These are phyloP conservation scores for Balearica regulorum DNA, from an alignment of 2,797 vertebrate species.

Conservation along the genomic window DNA sequence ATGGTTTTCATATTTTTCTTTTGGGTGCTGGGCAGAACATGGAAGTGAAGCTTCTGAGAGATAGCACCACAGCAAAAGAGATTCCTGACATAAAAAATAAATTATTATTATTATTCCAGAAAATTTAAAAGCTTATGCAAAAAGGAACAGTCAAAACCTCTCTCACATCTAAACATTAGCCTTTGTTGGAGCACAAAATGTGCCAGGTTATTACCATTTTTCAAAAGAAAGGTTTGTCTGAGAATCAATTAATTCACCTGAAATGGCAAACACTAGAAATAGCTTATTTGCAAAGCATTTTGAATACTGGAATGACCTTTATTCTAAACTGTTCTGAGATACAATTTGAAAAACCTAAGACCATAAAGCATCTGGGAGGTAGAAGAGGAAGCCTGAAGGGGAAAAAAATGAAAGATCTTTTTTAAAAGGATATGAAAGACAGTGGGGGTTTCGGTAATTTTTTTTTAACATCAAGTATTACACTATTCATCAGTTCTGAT, in stretches of 20 bases:
- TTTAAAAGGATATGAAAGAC: neutral
- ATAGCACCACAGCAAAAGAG: neutral
- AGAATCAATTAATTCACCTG: neutral
- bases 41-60: neutral
- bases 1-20: neutral
- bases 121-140: neutral
- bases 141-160: neutral
- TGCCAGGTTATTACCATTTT: neutral
- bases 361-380: neutral
- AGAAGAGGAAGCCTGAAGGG: neutral
- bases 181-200: neutral
- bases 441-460: neutral
- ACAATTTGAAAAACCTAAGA: neutral
- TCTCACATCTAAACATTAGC: neutral
- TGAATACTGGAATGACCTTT: neutral
- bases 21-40: neutral
- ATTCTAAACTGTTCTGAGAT: neutral
- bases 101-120: neutral
- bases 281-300: neutral
- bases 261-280: neutral
- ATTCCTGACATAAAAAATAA: neutral
- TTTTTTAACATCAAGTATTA: neutral
- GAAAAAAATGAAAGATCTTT: neutral
- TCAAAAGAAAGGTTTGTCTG: neutral
- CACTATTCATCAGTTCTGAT: neutral